Evolutionary conservation across 2,113 vertebrate genomes (phyloP).

Genomic region (Crotalus viridis): DNA sequence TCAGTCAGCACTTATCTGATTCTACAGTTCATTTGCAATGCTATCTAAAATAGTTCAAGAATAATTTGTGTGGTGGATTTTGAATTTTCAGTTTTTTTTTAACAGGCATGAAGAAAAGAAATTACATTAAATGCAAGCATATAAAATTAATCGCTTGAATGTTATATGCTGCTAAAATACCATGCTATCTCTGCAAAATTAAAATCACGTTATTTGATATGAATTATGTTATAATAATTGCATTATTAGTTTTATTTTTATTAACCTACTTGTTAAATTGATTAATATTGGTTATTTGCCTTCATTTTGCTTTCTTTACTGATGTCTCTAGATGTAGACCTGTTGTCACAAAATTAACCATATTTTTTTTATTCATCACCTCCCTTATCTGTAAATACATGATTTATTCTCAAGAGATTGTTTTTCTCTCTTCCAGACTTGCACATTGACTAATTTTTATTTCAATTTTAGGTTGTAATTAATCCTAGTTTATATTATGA

Average conservation of each 20-base stretch:
- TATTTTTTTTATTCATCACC: constrained; percentile 23
- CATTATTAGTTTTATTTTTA: constrained; percentile 43
- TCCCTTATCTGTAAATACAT: constrained; percentile 37
- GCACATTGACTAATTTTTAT: constrained; percentile 30
- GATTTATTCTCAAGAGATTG: constrained; percentile 49
- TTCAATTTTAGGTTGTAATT: constrained; percentile 21
- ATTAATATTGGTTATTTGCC: constrained; percentile 59
- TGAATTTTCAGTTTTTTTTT: neutral
- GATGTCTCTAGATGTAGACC: constrained; percentile 56
- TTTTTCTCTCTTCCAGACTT: constrained; percentile 59
- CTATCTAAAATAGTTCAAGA: neutral
- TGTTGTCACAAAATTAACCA: constrained; percentile 48
- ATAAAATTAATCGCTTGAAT: neutral
- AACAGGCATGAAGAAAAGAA: neutral
- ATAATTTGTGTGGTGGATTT: neutral
- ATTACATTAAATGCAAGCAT: neutral
- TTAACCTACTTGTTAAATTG: constrained; percentile 43
- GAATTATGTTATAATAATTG: constrained; percentile 7
- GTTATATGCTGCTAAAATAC: constrained; percentile 20
- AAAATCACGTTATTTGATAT: neutral
- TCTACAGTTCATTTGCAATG: neutral
- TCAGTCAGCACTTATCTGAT: neutral
- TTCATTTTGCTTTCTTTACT: constrained; percentile 63
- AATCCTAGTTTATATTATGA: constrained; percentile 11
- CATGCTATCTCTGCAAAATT: constrained; percentile 38